These are phyloP conservation scores for Otolemur garnettii DNA, from an alignment of 2,113 vertebrate species.

Conservation along the genomic window DNA sequence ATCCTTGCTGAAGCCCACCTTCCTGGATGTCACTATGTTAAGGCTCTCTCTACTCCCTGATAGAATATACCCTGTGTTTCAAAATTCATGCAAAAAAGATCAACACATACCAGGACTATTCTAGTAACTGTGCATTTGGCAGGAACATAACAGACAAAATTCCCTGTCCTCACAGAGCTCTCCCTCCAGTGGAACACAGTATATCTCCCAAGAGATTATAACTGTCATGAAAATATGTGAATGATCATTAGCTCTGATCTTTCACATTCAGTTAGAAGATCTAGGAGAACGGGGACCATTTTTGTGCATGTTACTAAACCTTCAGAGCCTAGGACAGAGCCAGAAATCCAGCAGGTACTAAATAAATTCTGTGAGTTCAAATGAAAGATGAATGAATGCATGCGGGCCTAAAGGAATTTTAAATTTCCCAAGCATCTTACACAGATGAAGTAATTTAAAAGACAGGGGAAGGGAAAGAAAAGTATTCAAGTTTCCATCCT, in stretches of 20 bases:
- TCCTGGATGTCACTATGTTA: not conserved
- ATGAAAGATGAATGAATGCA: not conserved
- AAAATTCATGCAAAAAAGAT: not conserved
- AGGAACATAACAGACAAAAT: not conserved
- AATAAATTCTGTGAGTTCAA: not conserved
- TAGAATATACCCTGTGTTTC: not conserved
- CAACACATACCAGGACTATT: not conserved
- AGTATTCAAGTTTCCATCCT: not conserved
- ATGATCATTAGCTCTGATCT: not conserved
- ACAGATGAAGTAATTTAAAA: not conserved
- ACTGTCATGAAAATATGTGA: slow-evolving; percentile 20
- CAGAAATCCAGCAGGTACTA: not conserved
- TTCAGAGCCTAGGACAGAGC: not conserved
- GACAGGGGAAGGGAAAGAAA: not conserved
- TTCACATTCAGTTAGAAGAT: not conserved
- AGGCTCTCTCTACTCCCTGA: not conserved
- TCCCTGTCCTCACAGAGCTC: not conserved
- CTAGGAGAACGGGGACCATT: not conserved
- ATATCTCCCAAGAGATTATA: not conserved
- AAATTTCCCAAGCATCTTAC: not conserved
- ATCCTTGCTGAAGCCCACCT: not conserved
- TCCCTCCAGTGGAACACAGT: not conserved
- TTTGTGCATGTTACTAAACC: not conserved
- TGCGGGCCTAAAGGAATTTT: not conserved
- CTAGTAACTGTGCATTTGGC: not conserved